Conservation (phyloP, 2,888 invertebrate genomes). For the Opisthograptis luteolata region DNA sequence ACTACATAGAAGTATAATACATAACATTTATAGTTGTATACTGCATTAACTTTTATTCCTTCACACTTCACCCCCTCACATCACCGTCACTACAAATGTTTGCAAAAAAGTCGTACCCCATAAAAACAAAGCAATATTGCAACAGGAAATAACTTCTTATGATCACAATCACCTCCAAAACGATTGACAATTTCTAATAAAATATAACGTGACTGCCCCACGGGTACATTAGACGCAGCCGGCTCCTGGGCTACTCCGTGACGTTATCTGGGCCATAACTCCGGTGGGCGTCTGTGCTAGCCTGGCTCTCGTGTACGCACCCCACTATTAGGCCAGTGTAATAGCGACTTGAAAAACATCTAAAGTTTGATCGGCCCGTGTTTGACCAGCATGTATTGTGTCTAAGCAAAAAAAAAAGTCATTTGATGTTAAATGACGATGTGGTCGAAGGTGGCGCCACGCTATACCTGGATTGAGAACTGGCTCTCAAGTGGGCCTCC, state of each 20-base stretch:
- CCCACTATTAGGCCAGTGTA: neutral
- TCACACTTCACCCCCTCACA: no score
- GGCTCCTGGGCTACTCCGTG: neutral
- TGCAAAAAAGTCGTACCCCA: neutral
- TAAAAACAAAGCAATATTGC: neutral
- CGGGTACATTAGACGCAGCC: neutral
- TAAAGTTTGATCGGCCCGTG: no score
- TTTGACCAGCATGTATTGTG: no score
- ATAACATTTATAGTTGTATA: no score
- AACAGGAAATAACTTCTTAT: neutral
- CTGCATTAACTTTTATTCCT: no score
- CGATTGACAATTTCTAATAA: neutral
- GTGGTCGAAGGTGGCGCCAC: no score
- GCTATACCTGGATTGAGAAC: no score
- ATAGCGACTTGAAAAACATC: neutral
- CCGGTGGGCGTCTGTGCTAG: neutral
- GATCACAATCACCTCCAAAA: neutral
- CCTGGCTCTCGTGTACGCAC: neutral
- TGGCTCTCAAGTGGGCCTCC: no score
- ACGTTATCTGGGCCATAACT: conserved; percentile 3
- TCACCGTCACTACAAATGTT: no score
- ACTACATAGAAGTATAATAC: no score
- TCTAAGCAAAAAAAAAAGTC: no score
- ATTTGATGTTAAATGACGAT: no score
- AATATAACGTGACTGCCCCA: neutral